Base-by-base conservation (phyloP, 2,797 vertebrate species). In the Acipenser ruthenus region DNA sequence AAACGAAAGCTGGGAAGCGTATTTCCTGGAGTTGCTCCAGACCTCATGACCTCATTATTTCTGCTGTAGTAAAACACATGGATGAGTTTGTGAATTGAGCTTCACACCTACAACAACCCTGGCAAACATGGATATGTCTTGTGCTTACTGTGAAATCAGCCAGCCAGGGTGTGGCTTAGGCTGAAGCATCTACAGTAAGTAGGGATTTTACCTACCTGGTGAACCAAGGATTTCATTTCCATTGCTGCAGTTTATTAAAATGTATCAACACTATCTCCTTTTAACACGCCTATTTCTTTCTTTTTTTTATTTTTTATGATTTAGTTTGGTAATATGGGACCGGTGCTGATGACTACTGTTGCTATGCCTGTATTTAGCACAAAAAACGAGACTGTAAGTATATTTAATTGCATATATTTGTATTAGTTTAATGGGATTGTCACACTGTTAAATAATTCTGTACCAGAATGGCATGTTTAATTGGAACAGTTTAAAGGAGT, bases 361-460 rank as follows among this genome's bases (percentile, higher is more conserved):
- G 95, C 96, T 78, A 99, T 99, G 96, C 96, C 96, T 1, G 96
- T 99, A 62, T 99, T 98, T 79, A 99, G 96, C 89, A 99, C 95
- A 79, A 93, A 96, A 87, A 99, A 97, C 11, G 94, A 98, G 84
- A 99, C 95, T 55, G 96, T 99, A 82, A 97, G 94, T 95, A 82
- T 76, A 75, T 37, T 67, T 59, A 47, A 64, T 56, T 37, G 6
- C 6, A 15, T 11, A 23, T 64, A 50, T 47, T n/a, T 9, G 59
- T 11, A 47, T 18, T 8, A n/a, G 48, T 61, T 23, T 37, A 37
- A 37, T 37, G 37, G 37, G 37, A 37, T 37, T 37, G 37, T 37
- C 37, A 37, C 0, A 37, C 37, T 37, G 37, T 37, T 37, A 5
- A 37, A 37, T 37, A 4, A 37, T 37, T 37, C 4, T 37, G 58